Conservation (phyloP, 2,888 invertebrate species). For the Leptinotarsa peninsularis region DNA sequence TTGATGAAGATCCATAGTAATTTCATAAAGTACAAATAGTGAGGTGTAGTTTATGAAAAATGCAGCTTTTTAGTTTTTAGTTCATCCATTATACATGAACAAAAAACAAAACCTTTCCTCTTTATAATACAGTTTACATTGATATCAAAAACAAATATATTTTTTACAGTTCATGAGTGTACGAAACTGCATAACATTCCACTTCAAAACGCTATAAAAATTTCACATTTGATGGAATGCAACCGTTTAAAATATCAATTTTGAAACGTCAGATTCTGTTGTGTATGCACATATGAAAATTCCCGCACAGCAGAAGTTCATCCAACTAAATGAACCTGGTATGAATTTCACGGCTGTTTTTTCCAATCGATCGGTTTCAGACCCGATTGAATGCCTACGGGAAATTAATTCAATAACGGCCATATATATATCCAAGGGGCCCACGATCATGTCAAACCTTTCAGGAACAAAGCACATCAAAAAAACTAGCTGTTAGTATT, state of each 20-base stretch:
- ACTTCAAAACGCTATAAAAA: background rate
- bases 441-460: background rate
- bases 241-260: background rate
- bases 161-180: no score
- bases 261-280: background rate
- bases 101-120: no score
- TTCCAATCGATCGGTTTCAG: constrained; percentile 22
- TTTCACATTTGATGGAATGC: background rate
- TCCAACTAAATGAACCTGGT: constrained; percentile 28
- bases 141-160: no score
- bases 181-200: no score
- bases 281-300: background rate
- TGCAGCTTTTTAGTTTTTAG: no score
- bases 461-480: background rate
- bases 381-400: constrained; percentile 2
- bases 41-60: no score
- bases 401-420: constrained; percentile 7
- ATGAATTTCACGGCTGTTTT: constrained; percentile 29
- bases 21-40: no score
- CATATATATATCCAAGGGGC: background rate
- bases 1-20: no score
- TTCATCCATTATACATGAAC: no score
- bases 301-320: constrained; percentile 14
- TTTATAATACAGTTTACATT: no score
- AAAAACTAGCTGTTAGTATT: no score